Base-by-base conservation (phyloP, 1,140 invertebrate species). In the Aphaenogaster ashmeadi region DNA sequence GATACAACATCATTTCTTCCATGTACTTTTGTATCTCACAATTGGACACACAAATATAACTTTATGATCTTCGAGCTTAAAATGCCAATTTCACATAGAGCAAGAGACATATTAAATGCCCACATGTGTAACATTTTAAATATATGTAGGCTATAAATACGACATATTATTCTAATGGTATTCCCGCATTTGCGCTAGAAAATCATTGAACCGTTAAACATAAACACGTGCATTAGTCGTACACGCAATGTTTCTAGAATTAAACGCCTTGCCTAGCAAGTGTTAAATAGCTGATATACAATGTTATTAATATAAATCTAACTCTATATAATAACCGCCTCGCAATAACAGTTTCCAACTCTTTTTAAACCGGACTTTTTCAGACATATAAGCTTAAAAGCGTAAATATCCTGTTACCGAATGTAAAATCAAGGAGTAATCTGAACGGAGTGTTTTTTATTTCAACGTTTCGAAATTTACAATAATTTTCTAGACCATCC, bases 131-230 rank as follows among this genome's bases (percentile, higher is more conserved):
- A 7, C 27, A 52, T 66, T 38, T 66, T 52, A 71, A 52, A 27
- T 27, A 27, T 27, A 27, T n/a, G 5, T 71, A 50, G 15, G 27
- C 33, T 52, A 72, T 72, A 52, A 72, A 72, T 54, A 52, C 47
- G 15, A 54, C 33, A 54, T 54, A 72, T 72, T 36, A 54, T 72
- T 72, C 33, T 54, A 72, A 66, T 66, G 36, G 13, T 62, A 18
- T 62, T 62, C 60, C 27, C 7, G 15, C 66, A 69, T 72, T 72
- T 72, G 47, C 15, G 18, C 18, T 72, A 72, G 27, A 72, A 33
- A 72, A 72, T 54, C 18, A 54, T 33, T 38, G 33, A 54, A n/a
- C 27, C 50, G 27, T 54, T 72, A 52, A 54, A 54, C 50, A 54
- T 54, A 72, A 72, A 52, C 50, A 54, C 50, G 18, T 54, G 69